Percentiles rank a stretch among this genome's conserved stretches.
Conservation (phyloP, 2,113 vertebrate species). For the Chloropsis cyanopogon region DNA sequence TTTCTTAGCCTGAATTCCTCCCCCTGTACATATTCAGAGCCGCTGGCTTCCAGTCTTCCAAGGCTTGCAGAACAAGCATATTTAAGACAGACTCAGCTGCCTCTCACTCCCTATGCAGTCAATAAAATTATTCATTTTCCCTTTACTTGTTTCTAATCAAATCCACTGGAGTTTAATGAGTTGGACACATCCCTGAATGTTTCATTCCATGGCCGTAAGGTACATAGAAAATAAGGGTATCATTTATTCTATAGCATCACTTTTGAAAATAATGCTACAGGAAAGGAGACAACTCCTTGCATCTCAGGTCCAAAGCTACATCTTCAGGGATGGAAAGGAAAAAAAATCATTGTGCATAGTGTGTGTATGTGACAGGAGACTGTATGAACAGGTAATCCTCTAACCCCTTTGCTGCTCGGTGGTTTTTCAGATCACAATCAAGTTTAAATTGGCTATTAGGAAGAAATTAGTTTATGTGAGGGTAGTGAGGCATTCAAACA, state of each 20-base stretch:
- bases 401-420: neutral
- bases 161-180: neutral
- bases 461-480: neutral
- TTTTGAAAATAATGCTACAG: neutral
- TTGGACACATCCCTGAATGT: neutral
- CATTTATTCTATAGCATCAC: neutral
- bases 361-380: neutral
- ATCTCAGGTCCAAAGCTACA: neutral
- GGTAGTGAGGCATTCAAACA: neutral
- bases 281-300: neutral
- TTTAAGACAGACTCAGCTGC: neutral
- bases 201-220: neutral
- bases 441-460: neutral
- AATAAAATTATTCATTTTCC: neutral
- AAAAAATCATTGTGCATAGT: neutral
- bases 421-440: neutral
- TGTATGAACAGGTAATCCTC: neutral
- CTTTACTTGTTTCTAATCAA: neutral
- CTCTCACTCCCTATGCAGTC: neutral
- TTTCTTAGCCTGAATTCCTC: neutral
- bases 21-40: neutral
- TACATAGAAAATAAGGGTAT: neutral
- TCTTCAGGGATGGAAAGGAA: neutral
- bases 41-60: neutral
- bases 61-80: neutral